Conservation (phyloP, 2,797 vertebrate species). For the Enoplosus armatus region DNA sequence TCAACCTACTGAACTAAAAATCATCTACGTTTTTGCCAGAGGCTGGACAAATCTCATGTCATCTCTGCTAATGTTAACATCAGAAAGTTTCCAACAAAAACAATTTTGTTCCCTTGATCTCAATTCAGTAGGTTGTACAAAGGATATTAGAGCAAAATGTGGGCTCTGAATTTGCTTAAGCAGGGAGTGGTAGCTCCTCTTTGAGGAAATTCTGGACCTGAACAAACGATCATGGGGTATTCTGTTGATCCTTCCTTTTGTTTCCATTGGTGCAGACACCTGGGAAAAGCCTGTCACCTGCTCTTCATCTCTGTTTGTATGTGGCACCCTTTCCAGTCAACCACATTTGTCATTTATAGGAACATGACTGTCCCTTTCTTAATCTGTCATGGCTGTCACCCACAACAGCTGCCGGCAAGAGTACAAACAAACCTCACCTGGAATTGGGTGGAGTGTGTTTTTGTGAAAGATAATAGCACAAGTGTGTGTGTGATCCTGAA, state of each 20-base stretch:
- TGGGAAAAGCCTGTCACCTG: slow-evolving; percentile 59
- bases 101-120: slow-evolving; percentile 23
- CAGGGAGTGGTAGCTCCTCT: slow-evolving; percentile 64
- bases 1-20: slow-evolving; percentile 25
- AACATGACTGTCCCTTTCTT: slow-evolving; percentile 42
- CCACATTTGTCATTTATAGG: slow-evolving; percentile 41
- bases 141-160: slow-evolving; percentile 22
- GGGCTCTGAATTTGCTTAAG: slow-evolving; percentile 64
- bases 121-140: slow-evolving; percentile 19
- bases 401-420: slow-evolving; percentile 41
- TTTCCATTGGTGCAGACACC: slow-evolving; percentile 36
- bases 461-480: not conserved
- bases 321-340: slow-evolving; percentile 35
- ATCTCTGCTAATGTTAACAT: not conserved
- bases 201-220: slow-evolving; percentile 48
- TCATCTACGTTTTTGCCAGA: not conserved
- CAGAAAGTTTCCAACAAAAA: slow-evolving; percentile 17
- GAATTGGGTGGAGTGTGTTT: slow-evolving; percentile 22
- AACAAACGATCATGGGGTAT: slow-evolving; percentile 51
- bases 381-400: slow-evolving; percentile 25
- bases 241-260: slow-evolving; percentile 56
- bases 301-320: slow-evolving; percentile 40
- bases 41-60: not conserved
- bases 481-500: not conserved
- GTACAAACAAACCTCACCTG: slow-evolving; percentile 63